A percentile compares a stretch with the other conserved stretches of the same genome.
phyloP scores from a whole-genome alignment of 2,797 vertebrate genomes.

The Danionella dracula region DNA sequence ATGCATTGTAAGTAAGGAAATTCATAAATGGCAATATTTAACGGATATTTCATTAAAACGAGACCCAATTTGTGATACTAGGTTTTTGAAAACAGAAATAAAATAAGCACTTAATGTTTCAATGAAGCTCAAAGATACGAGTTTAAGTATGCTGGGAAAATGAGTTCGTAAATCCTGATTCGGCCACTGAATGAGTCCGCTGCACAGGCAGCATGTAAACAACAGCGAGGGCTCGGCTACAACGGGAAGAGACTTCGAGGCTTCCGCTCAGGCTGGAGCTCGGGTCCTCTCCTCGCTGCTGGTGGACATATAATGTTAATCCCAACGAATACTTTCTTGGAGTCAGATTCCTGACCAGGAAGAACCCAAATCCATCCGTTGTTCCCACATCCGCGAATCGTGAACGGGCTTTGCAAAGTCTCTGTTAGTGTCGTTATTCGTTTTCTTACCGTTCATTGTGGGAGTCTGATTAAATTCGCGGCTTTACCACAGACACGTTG shows the following conservation, averaged over 20 bases:
- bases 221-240: neutral
- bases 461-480: neutral
- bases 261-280: neutral
- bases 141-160: no score
- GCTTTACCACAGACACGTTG: neutral
- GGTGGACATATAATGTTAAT: conserved; percentile 3
- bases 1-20: no score
- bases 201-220: neutral
- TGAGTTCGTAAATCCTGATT: no score
- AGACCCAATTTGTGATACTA: no score
- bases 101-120: no score
- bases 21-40: no score
- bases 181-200: neutral
- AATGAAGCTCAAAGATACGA: no score
- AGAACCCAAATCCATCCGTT: neutral
- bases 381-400: neutral
- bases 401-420: no score
- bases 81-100: no score
- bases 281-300: neutral
- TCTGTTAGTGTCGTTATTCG: no score
- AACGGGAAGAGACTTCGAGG: neutral
- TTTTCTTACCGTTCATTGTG: neutral
- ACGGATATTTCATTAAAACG: no score
- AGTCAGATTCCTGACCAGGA: neutral
- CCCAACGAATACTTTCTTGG: neutral